Percentiles rank a stretch among this genome's conserved stretches.
Conservation (phyloP, 2,888 invertebrate genomes). For the Drosophila ezoana region DNA sequence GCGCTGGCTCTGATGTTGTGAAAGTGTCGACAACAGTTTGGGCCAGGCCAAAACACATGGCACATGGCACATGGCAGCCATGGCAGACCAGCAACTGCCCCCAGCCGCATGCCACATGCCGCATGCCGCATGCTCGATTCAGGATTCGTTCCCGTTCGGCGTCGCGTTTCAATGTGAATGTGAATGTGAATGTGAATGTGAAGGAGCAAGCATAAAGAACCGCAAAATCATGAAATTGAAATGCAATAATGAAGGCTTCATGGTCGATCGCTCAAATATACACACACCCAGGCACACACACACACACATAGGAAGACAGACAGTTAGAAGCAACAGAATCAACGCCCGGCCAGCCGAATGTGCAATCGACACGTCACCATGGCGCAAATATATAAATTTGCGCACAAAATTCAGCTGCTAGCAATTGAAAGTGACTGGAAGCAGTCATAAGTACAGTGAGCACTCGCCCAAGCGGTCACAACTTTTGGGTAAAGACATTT, state of each 20-base stretch:
- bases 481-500: too few species aligned
- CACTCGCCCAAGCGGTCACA: too few species aligned
- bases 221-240: constrained; percentile 75
- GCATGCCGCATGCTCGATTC: constrained; percentile 10
- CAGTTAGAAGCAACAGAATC: constrained; percentile 54
- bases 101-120: constrained; percentile 20
- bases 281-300: constrained; percentile 28
- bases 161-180: constrained; percentile 23
- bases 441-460: too few species aligned
- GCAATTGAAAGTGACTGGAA: neutral
- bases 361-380: constrained; percentile 68
- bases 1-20: constrained; percentile 58
- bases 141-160: constrained; percentile 23
- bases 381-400: neutral
- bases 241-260: constrained; percentile 80
- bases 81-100: constrained; percentile 23
- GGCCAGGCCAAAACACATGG: constrained; percentile 57
- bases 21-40: constrained; percentile 76
- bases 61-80: constrained; percentile 27
- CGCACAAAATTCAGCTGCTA: neutral
- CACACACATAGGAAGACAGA: constrained; percentile 17
- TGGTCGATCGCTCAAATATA: constrained; percentile 77
- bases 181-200: constrained; percentile 40
- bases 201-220: constrained; percentile 74
- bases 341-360: constrained; percentile 34